Base-by-base conservation (phyloP, 2,797 vertebrate genomes). In the Morelia viridis region DNA sequence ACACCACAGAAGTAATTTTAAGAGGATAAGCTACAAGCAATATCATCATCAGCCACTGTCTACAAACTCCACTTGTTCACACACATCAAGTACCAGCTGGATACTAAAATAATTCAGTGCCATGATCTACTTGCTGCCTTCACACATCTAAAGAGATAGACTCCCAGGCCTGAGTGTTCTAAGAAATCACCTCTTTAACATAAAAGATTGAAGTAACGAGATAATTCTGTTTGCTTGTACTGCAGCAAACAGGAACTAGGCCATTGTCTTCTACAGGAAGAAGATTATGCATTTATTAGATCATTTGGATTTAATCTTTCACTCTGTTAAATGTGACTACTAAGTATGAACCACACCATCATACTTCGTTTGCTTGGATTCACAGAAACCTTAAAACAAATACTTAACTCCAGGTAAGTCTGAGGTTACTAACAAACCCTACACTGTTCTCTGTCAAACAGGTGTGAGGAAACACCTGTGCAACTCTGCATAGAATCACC, bases 381-480 rank as follows among this genome's bases (percentile, higher is more conserved):
- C 87, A 92, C 31, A 90, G 95, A 96, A 95, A 95, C 92, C 94
- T 94, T 96, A 93, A 94, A 96, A 93, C 93, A 96, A 96, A 95
- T 88, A 94, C 94, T 92, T 84, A 76, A 92, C 95, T 86, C 91
- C 94, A 88, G 93, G 93, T 94, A 96, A 93, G 83, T 94, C 94
- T 95, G 94, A 94, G 95, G 95, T 95, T 95, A 89, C 94, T 94
- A 91, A 95, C 94, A 94, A 96, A 91, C 89, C 89, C 50, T 53
- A 95, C 96, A 95, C 94, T 95, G 96, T 96, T 96, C 96, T 96
- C 94, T 95, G 93, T 96, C 93, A 95, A 94, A 95, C 96, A 97
- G 96, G 96, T 96, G 96, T 96, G 96, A 96, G 94, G 93, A 96
- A 95, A 97, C 97, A 97, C 97, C 97, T 97, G 97, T 13, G 0